Conservation (phyloP, 2,888 invertebrate genomes). For the Plusia festucae region DNA sequence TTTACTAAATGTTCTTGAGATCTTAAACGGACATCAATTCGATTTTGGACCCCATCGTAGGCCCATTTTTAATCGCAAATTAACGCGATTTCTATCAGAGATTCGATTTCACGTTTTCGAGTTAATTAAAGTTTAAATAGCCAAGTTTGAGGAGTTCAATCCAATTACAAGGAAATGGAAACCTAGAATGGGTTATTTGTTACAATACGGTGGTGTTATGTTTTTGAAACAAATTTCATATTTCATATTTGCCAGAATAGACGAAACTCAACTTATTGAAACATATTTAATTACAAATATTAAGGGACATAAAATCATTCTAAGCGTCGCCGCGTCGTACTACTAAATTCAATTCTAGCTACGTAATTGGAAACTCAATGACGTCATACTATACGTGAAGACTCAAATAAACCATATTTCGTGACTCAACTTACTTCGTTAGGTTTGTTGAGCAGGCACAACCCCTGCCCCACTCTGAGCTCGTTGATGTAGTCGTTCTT, state of each 20-base stretch:
- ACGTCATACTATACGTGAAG: background rate
- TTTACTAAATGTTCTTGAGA: conserved; percentile 13
- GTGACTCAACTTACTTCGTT: conserved; percentile 92
- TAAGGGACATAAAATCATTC: no score
- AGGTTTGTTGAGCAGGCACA: conserved; percentile 98
- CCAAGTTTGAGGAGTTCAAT: conserved; percentile 41
- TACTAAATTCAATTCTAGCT: background rate
- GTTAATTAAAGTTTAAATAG: conserved; percentile 61
- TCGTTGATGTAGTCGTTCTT: conserved; percentile 96
- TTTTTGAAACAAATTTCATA: conserved; percentile 5
- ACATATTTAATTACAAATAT: background rate
- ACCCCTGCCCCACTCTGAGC: conserved; percentile 95
- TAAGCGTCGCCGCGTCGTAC: background rate
- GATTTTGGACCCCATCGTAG: background rate
- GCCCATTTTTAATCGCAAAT: conserved; percentile 56
- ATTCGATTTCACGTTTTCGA: conserved; percentile 50
- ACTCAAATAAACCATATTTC: background rate
- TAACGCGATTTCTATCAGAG: conserved; percentile 54
- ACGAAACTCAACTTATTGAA: background rate
- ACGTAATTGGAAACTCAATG: background rate
- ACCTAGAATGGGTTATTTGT: conserved; percentile 37
- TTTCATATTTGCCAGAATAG: background rate
- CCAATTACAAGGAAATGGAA: conserved; percentile 48
- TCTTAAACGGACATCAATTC: conserved; percentile 17
- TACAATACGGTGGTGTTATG: conserved; percentile 17